phyloP scores from a whole-genome alignment of 2,113 vertebrate species.

The Elaphurus davidianus region DNA sequence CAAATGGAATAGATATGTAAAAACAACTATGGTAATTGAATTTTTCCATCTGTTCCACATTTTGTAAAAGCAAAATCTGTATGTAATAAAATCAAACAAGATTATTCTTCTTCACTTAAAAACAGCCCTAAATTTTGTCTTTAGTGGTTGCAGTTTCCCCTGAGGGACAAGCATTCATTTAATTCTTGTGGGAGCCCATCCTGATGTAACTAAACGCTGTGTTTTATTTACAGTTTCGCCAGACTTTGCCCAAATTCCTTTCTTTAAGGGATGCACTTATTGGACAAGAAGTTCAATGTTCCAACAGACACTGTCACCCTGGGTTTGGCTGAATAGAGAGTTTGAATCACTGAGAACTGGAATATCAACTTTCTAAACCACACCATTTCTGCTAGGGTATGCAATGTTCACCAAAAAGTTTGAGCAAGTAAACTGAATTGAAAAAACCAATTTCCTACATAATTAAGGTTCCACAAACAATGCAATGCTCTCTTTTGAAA shows the following conservation, averaged over 20 bases:
- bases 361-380: not conserved
- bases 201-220: not conserved
- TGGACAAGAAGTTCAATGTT: not conserved
- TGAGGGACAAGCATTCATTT: not conserved
- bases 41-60: not conserved
- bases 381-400: slow-evolving; percentile 3
- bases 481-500: slow-evolving; percentile 14
- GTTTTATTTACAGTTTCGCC: not conserved
- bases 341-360: not conserved
- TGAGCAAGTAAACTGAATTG: slow-evolving; percentile 5
- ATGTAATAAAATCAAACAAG: slow-evolving; percentile 4
- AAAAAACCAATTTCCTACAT: slow-evolving; percentile 14
- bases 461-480: not conserved
- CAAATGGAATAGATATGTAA: not conserved
- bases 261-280: not conserved
- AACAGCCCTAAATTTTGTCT: not conserved
- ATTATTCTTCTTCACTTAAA: not conserved
- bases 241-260: not conserved
- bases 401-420: slow-evolving; percentile 33
- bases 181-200: not conserved
- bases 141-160: not conserved
- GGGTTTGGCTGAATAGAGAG: not conserved
- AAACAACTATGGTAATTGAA: not conserved
- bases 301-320: not conserved
- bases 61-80: slow-evolving; percentile 24